Base-by-base conservation (phyloP, 2,797 vertebrate genomes). In the Delichon dasypus region DNA sequence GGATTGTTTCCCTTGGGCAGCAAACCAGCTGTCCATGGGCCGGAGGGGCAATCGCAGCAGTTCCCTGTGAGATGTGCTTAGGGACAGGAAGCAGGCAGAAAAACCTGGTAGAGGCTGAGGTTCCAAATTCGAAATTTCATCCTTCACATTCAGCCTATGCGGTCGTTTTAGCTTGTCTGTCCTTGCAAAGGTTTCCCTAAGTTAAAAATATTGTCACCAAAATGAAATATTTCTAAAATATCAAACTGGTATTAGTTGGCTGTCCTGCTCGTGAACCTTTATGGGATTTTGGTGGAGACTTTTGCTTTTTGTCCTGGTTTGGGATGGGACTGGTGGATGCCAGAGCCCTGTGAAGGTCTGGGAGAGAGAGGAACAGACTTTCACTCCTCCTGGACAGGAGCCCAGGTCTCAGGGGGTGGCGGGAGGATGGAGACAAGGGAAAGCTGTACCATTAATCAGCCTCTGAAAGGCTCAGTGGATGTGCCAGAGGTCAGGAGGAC, bases 401-500 rank as follows among this genome's bases (percentile, higher is more conserved):
- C 79, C 88, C 5, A 1, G 18, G 70, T 86, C 85, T 79, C 76
- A 68, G 76, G 36, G 47, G 79, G 58, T 68, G 44, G 70, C 0
- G 0, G 44, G 53, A 92, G 82, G 77, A 88, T 86, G 90, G 77
- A 90, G 77, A 93, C 62, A 65, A 85, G 80, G 48, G 85, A 90
- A 95, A 91, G 78, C 54, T 3, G 1, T 68, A 44, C 76, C 91
- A 94, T 96, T 88, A 89, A 93, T 96, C 95, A 93, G 44, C 29
- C 55, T 23, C 44, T 86, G 80, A 94, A 95, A 81, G 62, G 66
- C 76, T 88, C 62, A 25, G 83, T 70, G 83, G 88, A 91, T 90
- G 80, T 95, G 90, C 91, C 74, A 90, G 86, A 87, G 88, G 91
- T 94, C 95, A 96, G 88, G 42, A 85, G 77, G 83, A 95, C 91